A percentile compares a stretch with the other conserved stretches of the same genome.
phyloP scores from a whole-genome alignment of 2,888 invertebrate species.

The Ypsolopha scabrella region DNA sequence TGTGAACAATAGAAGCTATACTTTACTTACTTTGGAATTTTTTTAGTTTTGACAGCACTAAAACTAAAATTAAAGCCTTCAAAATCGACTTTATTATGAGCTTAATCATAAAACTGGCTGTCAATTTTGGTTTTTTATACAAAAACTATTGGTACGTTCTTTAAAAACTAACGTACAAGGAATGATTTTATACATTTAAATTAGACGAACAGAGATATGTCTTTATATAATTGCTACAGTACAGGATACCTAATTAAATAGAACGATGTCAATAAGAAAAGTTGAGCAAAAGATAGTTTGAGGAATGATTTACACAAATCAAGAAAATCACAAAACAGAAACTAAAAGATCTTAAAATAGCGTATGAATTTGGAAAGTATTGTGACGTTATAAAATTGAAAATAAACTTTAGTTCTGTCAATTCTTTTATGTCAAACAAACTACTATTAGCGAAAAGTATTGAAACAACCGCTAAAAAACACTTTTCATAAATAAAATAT shows the following conservation, averaged over 20 bases:
- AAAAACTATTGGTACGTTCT: constrained; percentile 27
- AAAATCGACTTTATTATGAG: too few species aligned
- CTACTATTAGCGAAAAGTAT: background rate
- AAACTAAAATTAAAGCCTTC: constrained; percentile 14
- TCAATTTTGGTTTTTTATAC: constrained; percentile 37
- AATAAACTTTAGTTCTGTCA: too few species aligned
- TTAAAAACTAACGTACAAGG: constrained; percentile 17
- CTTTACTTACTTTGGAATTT: too few species aligned
- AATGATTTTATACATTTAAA: constrained; percentile 22
- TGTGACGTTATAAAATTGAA: too few species aligned
- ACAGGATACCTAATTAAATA: background rate
- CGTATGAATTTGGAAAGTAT: too few species aligned
- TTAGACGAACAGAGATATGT: constrained; percentile 10
- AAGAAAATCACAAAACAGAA: background rate
- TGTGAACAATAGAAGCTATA: too few species aligned
- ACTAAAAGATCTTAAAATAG: background rate
- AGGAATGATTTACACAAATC: background rate
- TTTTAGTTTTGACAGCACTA: too few species aligned
- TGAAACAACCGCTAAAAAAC: background rate
- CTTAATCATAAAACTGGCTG: constrained; percentile 38
- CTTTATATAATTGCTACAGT: background rate
- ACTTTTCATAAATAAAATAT: background rate
- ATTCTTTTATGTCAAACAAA: too few species aligned
- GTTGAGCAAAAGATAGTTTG: background rate
- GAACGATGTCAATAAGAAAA: background rate